Base-by-base conservation (phyloP, 2,888 invertebrate genomes). In the Drosophila kanekoi region DNA sequence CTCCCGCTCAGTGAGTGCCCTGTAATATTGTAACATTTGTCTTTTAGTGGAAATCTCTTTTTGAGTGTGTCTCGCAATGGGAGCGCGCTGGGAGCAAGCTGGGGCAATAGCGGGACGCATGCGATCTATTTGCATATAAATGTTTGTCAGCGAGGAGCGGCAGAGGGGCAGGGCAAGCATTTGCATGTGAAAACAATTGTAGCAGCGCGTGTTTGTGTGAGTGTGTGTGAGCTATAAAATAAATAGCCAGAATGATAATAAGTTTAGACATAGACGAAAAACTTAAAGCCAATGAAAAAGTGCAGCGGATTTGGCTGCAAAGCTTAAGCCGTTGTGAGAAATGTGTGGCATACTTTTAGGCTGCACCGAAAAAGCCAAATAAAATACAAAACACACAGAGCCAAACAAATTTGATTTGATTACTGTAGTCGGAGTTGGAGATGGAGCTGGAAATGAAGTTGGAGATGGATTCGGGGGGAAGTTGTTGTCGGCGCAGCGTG, bases 31-130 rank as follows among this genome's bases (percentile, higher is more conserved):
- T 83, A 83, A 85, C 85, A 83, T 83, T 83, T 83, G 85, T 83
- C 83, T 83, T 85, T 83, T 81, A 85, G 85, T 82, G 82, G 81
- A 83, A 83, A 83, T 83, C 83, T 83, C 85, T 83, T 83, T 83
- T 83, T 83, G 83, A 83, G 83, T 85, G 83, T 79, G 81, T 85
- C 85, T 68, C 63, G 63, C 64, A 35, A 52, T 58, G 57, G 57
- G 35, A 54, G 35, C 57, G 18, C 47, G 51, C n/a, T n/a, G n/a
- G n/a, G n/a, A n/a, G n/a, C 48, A 53, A 49, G 54, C 23, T 28
- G 40, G 8, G 37, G 43, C 23, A 40, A 28, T 4, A n/a, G 48
- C 28, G 52, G 65, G 28, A 33, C 38, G 44, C 70, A 51, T 56
- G 66, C 73, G 60, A 82, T 82, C 79, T 74, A 83, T 83, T 83